These are phyloP conservation scores for Tridacna gigas DNA, from an alignment of 2,888 invertebrate genomes.

Conservation along the genomic window DNA sequence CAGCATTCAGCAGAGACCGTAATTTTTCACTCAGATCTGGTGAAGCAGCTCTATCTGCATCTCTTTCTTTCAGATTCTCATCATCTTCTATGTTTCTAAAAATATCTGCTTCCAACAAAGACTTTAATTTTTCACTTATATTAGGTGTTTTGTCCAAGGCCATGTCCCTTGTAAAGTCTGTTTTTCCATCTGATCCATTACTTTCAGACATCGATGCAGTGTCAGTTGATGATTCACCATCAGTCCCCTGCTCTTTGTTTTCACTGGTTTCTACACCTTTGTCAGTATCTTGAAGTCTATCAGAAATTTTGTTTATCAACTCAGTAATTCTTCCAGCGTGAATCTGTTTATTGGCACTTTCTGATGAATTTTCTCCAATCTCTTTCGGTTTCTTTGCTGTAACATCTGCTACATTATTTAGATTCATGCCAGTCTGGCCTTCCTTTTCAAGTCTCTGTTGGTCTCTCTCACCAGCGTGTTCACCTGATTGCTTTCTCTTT, in stretches of 20 bases:
- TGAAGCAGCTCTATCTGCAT: no score
- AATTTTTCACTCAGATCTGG: conserved; percentile 50
- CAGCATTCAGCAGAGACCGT: conserved; percentile 54
- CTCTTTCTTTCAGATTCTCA: no score
- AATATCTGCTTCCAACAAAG: conserved; percentile 56
- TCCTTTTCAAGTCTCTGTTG: not conserved
- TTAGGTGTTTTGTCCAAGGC: conserved; percentile 21
- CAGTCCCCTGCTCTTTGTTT: not conserved
- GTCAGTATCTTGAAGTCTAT: not conserved
- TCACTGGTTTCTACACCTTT: not conserved
- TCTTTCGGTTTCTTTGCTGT: not conserved
- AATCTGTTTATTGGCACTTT: not conserved
- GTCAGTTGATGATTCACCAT: conserved; percentile 7
- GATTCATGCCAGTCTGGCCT: not conserved
- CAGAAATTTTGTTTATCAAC: conserved; percentile 12
- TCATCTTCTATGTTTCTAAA: conserved; percentile 36
- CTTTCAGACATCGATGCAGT: not conserved
- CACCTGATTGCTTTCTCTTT: not conserved
- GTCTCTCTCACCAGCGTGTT: not conserved
- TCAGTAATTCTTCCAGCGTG: conserved; percentile 9
- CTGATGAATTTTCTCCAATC: not conserved
- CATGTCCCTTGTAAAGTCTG: not conserved
- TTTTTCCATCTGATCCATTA: not conserved
- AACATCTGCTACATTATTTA: not conserved
- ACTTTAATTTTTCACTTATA: conserved; percentile 54